Conservation (phyloP, 53 echinoderm and acorn worm species). For the Mesocentrotus franciscanus region DNA sequence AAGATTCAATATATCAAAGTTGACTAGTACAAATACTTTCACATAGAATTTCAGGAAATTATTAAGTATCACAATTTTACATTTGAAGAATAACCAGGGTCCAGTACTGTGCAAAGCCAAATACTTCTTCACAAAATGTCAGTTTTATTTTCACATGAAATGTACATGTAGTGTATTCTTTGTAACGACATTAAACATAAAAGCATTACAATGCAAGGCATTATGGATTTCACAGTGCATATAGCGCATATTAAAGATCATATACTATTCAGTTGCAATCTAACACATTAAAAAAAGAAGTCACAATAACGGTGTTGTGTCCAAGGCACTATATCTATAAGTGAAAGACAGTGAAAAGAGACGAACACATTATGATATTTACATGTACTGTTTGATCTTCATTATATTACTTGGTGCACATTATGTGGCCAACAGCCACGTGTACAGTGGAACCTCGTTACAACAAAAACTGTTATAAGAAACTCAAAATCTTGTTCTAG, state of each 20-base stretch:
- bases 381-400: conserved; percentile 13
- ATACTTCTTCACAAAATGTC: not conserved
- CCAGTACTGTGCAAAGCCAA: not conserved
- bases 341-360: conserved; percentile 45
- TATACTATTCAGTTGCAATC: not conserved
- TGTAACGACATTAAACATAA: not conserved
- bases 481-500: too few species aligned
- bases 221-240: not conserved
- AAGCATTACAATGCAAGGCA: not conserved
- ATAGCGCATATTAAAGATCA: not conserved
- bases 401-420: not conserved
- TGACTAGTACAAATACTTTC: not conserved
- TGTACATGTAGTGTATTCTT: not conserved
- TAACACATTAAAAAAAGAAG: not conserved
- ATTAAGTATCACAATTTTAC: not conserved
- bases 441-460: too few species aligned
- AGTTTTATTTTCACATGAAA: too few species aligned
- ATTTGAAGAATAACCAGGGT: not conserved
- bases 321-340: conserved; percentile 11
- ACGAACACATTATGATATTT: not conserved
- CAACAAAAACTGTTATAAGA: too few species aligned
- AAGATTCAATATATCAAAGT: not conserved
- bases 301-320: not conserved
- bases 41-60: not conserved
- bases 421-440: too few species aligned